phyloP scores from a whole-genome alignment of 2,113 vertebrate genomes.

The Sisor rabdophorus region DNA sequence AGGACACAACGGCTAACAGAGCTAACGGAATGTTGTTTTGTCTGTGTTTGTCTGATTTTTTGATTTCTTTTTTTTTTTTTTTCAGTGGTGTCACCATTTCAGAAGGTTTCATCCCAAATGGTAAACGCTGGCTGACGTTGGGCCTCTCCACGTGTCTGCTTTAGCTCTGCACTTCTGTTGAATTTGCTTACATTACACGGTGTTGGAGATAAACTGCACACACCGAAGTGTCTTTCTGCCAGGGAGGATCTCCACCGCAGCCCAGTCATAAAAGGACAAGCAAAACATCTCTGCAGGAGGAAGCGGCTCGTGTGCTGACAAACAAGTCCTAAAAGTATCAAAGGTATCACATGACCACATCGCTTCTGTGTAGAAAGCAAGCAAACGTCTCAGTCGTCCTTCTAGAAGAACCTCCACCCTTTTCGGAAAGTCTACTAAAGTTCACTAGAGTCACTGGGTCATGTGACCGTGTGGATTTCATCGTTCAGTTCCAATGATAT shows the following conservation, averaged over 20 bases:
- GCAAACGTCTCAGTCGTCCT: too few relatives aligned
- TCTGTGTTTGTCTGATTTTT: not conserved
- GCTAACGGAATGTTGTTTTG: not conserved
- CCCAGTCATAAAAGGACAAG: conserved; percentile 32
- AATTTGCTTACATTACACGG: conserved; percentile 37
- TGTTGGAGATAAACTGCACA: conserved; percentile 23
- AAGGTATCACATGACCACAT: not conserved
- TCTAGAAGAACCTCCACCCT: too few relatives aligned
- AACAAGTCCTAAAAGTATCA: not conserved
- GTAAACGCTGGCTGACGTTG: not conserved
- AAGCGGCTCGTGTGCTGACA: not conserved
- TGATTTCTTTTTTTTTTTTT: not conserved
- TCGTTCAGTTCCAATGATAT: too few relatives aligned
- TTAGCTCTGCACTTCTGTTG: conserved; percentile 23
- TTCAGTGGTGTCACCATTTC: not conserved
- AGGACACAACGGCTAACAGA: too few relatives aligned
- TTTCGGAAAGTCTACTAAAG: too few relatives aligned
- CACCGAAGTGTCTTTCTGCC: conserved; percentile 28
- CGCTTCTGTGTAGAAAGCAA: not conserved
- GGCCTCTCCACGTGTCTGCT: not conserved
- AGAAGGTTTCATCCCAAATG: not conserved
- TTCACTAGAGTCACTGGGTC: too few relatives aligned
- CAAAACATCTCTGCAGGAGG: conserved; percentile 3
- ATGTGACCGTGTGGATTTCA: too few relatives aligned
- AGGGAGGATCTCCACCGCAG: conserved; percentile 28